Percentiles rank a stretch among this genome's conserved stretches.
Conservation (phyloP, 1,140 invertebrate genomes). For the Scaptomyza hsui region DNA sequence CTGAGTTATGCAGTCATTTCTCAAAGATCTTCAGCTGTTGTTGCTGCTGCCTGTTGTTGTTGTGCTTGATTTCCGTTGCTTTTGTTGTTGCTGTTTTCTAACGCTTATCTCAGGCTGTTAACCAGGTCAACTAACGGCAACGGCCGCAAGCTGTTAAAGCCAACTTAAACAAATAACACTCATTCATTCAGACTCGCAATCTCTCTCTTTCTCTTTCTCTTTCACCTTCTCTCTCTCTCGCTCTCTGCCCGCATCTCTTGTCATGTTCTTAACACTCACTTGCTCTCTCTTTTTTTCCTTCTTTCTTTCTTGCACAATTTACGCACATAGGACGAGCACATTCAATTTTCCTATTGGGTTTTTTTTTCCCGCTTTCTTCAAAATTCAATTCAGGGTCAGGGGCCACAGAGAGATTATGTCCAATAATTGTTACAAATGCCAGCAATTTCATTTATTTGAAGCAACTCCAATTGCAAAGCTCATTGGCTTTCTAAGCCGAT, state of each 20-base stretch:
- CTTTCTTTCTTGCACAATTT: slow-evolving; percentile 25
- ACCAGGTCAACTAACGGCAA: slow-evolving; percentile 79
- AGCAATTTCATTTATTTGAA: slow-evolving; percentile 28
- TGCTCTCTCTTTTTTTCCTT: slow-evolving; percentile 16
- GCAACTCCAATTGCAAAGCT: slow-evolving; percentile 30
- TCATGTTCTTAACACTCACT: not conserved
- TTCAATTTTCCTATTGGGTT: slow-evolving; percentile 38
- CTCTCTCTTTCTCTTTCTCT: slow-evolving; percentile 9
- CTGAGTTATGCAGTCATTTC: slow-evolving; percentile 55
- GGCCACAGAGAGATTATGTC: slow-evolving; percentile 54
- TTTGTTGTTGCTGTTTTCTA: slow-evolving; percentile 52
- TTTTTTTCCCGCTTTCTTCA: slow-evolving; percentile 55
- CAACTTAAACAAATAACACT: slow-evolving; percentile 78
- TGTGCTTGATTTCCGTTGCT: slow-evolving; percentile 48
- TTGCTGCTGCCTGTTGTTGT: slow-evolving; percentile 15
- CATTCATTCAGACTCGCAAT: slow-evolving; percentile 48
- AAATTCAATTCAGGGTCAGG: slow-evolving; percentile 47
- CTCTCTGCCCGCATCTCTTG: slow-evolving; percentile 43
- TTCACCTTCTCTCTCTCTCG: slow-evolving; percentile 5
- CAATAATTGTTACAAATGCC: slow-evolving; percentile 71
- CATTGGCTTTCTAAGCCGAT: slow-evolving; percentile 59
- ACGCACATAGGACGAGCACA: slow-evolving; percentile 53
- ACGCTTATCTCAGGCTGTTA: slow-evolving; percentile 58
- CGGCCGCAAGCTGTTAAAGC: slow-evolving; percentile 77
- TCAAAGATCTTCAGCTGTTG: slow-evolving; percentile 42